Base-by-base conservation (phyloP, 2,797 vertebrate genomes). In the Epinephelus awoara region DNA sequence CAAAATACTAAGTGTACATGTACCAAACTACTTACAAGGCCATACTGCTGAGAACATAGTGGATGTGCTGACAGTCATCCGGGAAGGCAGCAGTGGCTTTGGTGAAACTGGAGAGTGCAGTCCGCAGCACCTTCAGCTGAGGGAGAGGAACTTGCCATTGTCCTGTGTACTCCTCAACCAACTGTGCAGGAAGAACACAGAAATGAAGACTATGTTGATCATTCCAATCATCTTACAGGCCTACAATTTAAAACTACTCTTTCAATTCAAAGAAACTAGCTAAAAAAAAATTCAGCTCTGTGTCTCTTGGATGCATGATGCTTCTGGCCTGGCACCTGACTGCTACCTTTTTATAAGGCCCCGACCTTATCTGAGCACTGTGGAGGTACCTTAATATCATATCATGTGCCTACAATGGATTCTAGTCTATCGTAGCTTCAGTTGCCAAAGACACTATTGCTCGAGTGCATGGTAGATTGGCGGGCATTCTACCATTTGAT, bases 91-190 rank as follows among this genome's bases (percentile, higher is more conserved):
- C 92, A 4, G 96, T 97, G 89, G 97, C 97, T 72, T 96, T 97
- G 1, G 98, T 98, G 88, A 99, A 99, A 88, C 96, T 96, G 89
- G 97, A 96, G 34, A 99, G 96, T 0, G 98, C 97, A 0, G 96
- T 97, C 91, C 97, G 96, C 70, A 99, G 96, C 88, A 99, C 96
- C 87, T 98, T 98, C 56, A 99, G 96, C 81, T 99, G 98, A 11
- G 98, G 98, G 83, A 99, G 92, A 74, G 98, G 98, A 77, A 99
- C 98, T 72, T 99, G 98, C 96, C 98, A 99, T 85, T 96, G 96
- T 12, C 97, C 96, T 13, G 98, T 98, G 90, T 99, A 97, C 84
- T 99, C 98, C 93, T 98, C 97, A 59, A 99, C 97, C 91, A 99
- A 92, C 98, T 99, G 73, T 56, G 1, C 0, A 40, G 9, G 19